phyloP scores from a whole-genome alignment of 2,888 invertebrate species.

The Leptinotarsa tumamoca region DNA sequence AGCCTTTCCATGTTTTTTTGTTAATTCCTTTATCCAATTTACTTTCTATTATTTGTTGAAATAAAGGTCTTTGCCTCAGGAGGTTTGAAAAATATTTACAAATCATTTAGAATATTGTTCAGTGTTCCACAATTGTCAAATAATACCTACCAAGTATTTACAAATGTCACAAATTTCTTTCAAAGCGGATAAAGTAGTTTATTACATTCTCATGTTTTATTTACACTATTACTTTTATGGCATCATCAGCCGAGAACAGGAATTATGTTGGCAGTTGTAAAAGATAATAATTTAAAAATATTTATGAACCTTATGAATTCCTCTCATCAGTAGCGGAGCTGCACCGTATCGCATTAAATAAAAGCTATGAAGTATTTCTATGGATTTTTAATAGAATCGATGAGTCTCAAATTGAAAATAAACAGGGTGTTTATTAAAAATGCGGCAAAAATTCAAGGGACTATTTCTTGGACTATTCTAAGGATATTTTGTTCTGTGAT shows the following conservation, averaged over 20 bases:
- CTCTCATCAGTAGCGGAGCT: constrained; percentile 39
- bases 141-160: constrained; percentile 36
- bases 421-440: background rate
- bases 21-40: too few relatives aligned
- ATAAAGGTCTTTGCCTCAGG: background rate
- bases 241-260: constrained; percentile 43
- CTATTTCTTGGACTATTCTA: too few relatives aligned
- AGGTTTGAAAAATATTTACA: background rate
- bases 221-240: constrained; percentile 45
- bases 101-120: background rate
- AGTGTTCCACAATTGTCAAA: background rate
- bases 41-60: too few relatives aligned
- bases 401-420: background rate
- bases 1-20: too few relatives aligned
- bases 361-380: constrained; percentile 23
- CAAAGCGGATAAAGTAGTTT: constrained; percentile 36
- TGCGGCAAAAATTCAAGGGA: too few relatives aligned
- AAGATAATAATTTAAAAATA: constrained; percentile 46
- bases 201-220: constrained; percentile 43
- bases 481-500: too few relatives aligned
- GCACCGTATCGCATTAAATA: constrained; percentile 28
- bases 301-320: constrained; percentile 47
- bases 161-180: constrained; percentile 35
- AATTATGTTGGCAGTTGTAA: constrained; percentile 48
- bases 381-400: constrained; percentile 19